These are phyloP conservation scores for Dolichopus griseipennis DNA, from an alignment of 2,888 invertebrate genomes.

Conservation along the genomic window DNA sequence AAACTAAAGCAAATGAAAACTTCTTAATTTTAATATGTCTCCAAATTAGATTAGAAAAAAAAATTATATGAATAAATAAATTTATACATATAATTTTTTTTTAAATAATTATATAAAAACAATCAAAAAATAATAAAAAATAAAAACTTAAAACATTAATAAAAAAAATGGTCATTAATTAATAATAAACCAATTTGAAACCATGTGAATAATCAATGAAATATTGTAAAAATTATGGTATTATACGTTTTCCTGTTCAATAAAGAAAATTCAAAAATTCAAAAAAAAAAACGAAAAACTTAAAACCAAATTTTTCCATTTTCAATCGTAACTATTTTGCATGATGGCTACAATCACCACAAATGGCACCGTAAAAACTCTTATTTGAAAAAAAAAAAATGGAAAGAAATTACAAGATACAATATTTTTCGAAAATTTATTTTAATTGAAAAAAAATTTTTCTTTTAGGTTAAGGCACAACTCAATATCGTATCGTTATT, in stretches of 20 bases:
- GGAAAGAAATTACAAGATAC: too few relatives aligned
- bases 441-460: too few relatives aligned
- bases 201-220: slow-evolving; percentile 56
- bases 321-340: slow-evolving; percentile 65
- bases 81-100: too few relatives aligned
- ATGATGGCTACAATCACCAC: slow-evolving; percentile 43
- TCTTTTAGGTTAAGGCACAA: too few relatives aligned
- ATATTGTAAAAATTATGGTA: slow-evolving; percentile 12
- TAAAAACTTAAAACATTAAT: neutral
- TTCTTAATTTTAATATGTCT: too few relatives aligned
- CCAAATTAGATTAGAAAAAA: too few relatives aligned
- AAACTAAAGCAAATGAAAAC: too few relatives aligned
- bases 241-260: neutral
- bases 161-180: neutral
- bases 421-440: too few relatives aligned
- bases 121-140: too few relatives aligned
- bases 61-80: too few relatives aligned
- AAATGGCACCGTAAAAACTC: slow-evolving; percentile 20
- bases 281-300: neutral
- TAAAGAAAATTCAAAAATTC: neutral
- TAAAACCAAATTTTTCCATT: slow-evolving; percentile 6
- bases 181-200: slow-evolving; percentile 45
- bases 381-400: slow-evolving; percentile 10
- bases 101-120: too few relatives aligned
- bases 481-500: too few relatives aligned